phyloP scores from a whole-genome alignment of 2,797 vertebrate genomes.

The Cuniculus paca region DNA sequence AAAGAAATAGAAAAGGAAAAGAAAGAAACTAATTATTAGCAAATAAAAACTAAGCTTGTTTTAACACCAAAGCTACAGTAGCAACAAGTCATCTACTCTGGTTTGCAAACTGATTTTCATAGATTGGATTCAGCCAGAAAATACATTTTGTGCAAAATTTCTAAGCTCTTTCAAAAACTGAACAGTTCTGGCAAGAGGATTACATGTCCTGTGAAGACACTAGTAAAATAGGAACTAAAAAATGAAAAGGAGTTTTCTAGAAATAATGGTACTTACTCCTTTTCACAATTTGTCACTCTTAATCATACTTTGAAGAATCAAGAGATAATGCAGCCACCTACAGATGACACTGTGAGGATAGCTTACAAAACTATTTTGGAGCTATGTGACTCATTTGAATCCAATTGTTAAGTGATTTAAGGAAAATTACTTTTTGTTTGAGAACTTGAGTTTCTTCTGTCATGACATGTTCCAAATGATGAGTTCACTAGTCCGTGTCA shows the following conservation, averaged over 20 bases:
- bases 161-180: background rate
- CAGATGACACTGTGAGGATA: background rate
- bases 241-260: background rate
- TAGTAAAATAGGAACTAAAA: background rate
- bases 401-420: background rate
- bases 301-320: background rate
- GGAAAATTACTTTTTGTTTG: background rate
- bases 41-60: background rate
- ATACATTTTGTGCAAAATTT: background rate
- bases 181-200: background rate
- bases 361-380: background rate
- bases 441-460: background rate
- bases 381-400: background rate
- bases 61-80: conserved; percentile 20
- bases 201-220: background rate
- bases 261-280: background rate
- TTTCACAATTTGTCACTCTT: background rate
- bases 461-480: background rate
- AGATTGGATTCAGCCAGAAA: background rate
- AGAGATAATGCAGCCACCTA: background rate
- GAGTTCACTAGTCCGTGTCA: background rate
- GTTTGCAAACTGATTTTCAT: background rate
- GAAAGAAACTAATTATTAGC: background rate
- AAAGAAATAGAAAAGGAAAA: background rate
- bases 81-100: background rate